These are phyloP conservation scores for Elysia crispata DNA, from an alignment of 2,888 invertebrate species.

Conservation along the genomic window DNA sequence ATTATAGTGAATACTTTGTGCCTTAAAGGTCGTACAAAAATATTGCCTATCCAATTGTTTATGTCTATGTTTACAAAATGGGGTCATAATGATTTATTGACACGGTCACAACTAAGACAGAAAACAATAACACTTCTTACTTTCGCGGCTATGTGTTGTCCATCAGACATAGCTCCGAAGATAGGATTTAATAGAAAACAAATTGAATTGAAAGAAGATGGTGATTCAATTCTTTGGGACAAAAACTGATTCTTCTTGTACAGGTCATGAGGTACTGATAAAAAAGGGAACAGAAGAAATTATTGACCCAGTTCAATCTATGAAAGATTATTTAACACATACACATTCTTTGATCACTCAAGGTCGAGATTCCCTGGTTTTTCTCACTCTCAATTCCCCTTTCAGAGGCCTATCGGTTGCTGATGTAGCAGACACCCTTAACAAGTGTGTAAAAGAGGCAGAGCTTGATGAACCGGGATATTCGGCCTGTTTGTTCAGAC, in stretches of 20 bases:
- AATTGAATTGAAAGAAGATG: neutral
- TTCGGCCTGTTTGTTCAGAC: neutral
- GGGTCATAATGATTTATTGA: neutral
- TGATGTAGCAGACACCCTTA: neutral
- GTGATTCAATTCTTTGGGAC: neutral
- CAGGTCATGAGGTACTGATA: neutral
- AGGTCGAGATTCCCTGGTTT: neutral
- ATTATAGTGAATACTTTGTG: neutral
- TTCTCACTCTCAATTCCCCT: neutral
- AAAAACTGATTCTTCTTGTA: neutral
- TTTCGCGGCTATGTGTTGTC: neutral
- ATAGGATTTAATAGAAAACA: neutral
- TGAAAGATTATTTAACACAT: neutral
- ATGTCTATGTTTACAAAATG: neutral
- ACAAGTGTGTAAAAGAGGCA: neutral
- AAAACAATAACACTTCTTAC: neutral
- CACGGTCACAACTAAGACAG: no score
- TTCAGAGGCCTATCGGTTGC: neutral
- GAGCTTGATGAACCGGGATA: neutral
- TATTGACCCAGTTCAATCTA: neutral
- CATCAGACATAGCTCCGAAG: neutral
- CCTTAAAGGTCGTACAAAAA: neutral
- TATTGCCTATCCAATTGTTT: neutral
- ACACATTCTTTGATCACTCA: no score
- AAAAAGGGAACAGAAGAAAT: slow-evolving; percentile 9